These are phyloP conservation scores for Siniperca scherzeri DNA, from an alignment of 2,797 vertebrate genomes.

Conservation along the genomic window DNA sequence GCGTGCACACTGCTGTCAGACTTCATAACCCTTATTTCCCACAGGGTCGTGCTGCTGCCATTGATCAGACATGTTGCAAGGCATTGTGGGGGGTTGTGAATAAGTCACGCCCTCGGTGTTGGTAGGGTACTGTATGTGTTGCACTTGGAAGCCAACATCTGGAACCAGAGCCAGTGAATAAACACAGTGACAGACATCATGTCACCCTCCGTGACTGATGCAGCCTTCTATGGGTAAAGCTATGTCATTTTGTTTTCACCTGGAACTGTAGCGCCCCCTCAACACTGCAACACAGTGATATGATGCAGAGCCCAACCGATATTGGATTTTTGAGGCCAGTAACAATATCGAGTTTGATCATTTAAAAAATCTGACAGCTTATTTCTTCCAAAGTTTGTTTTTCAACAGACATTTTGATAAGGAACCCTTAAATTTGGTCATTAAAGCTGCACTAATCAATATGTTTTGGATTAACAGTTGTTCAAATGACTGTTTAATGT, in stretches of 20 bases:
- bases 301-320: not conserved
- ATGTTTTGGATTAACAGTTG: not conserved
- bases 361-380: not conserved
- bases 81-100: slow-evolving; percentile 35
- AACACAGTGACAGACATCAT: not conserved
- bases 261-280: not conserved
- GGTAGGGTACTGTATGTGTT: slow-evolving; percentile 4
- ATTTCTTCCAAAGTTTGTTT: not conserved
- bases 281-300: not conserved
- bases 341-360: not conserved
- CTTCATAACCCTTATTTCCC: slow-evolving; percentile 83
- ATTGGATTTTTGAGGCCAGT: too few species aligned
- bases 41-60: slow-evolving; percentile 60
- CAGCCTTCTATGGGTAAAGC: not conserved
- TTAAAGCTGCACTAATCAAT: not conserved
- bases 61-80: slow-evolving; percentile 70
- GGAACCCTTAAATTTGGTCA: not conserved
- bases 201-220: not conserved
- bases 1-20: slow-evolving; percentile 67
- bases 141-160: slow-evolving; percentile 39
- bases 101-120: slow-evolving; percentile 23
- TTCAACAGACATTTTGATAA: not conserved
- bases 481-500: not conserved
- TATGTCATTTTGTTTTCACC: not conserved
- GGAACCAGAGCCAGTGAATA: slow-evolving; percentile 25